Evolutionary conservation across 2,113 vertebrate genomes (phyloP).

Genomic region (Peromyscus maniculatus): DNA sequence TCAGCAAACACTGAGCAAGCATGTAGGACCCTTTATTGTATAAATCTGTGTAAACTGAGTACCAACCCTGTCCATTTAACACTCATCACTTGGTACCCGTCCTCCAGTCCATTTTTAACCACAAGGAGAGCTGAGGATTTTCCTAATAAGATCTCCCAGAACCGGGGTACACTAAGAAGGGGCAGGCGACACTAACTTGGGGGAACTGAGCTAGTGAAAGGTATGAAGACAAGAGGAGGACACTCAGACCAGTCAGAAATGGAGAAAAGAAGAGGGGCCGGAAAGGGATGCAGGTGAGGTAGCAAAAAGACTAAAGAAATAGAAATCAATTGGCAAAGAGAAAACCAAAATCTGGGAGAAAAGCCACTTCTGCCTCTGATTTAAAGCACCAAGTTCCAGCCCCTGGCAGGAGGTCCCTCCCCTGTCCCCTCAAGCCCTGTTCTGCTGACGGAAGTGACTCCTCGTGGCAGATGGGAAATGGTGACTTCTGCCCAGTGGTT

Average conservation of each 20-base stretch:
- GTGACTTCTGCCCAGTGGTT: not conserved
- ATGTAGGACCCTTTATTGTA: not conserved
- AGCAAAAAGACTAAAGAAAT: not conserved
- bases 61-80: not conserved
- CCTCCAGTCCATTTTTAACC: not conserved
- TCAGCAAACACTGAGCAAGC: not conserved
- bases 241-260: slow-evolving; percentile 17
- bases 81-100: not conserved
- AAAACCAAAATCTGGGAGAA: not conserved
- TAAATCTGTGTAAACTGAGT: not conserved
- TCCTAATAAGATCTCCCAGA: not conserved
- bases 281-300: not conserved
- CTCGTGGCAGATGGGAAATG: not conserved
- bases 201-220: not conserved
- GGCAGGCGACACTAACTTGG: not conserved
- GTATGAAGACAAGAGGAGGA: not conserved
- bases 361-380: not conserved
- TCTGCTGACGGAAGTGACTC: not conserved
- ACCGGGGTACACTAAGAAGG: not conserved
- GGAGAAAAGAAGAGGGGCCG: not conserved
- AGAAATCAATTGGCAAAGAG: not conserved
- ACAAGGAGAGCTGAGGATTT: not conserved
- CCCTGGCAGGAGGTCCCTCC: not conserved
- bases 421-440: rapidly evolving
- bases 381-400: not conserved